Evolutionary conservation across 2,888 invertebrate species (phyloP).

Genomic region (Brenthis ino): DNA sequence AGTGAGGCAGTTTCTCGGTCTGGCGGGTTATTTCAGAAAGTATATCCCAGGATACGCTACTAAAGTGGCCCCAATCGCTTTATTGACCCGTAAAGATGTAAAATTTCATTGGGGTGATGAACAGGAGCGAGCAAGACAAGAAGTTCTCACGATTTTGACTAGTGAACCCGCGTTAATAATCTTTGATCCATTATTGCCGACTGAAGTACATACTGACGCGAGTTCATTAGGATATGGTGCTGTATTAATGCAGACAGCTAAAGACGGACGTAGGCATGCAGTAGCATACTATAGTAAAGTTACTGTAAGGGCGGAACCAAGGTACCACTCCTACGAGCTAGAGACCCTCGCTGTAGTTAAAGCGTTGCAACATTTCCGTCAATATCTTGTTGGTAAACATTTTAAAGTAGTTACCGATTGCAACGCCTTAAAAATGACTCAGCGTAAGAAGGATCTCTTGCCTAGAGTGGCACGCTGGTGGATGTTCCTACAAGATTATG

Average conservation of each 20-base stretch:
- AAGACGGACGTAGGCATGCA: constrained; percentile 10
- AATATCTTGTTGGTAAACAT: constrained; percentile 30
- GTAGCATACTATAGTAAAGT: constrained; percentile 37
- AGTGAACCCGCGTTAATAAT: constrained; percentile 23
- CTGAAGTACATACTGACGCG: constrained; percentile 46
- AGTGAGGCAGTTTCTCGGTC: constrained; percentile 37
- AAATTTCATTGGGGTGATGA: not conserved
- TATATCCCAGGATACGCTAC: constrained; percentile 7
- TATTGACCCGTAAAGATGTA: constrained; percentile 18
- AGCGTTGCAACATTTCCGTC: constrained; percentile 37
- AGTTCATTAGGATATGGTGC: constrained; percentile 43
- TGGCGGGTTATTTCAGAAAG: constrained; percentile 21
- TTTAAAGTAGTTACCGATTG: constrained; percentile 49
- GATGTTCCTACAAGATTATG: constrained; percentile 37
- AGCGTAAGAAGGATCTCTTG: constrained; percentile 45
- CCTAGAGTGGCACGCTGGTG: constrained; percentile 8
- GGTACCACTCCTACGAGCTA: constrained; percentile 43
- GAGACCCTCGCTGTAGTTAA: constrained; percentile 41
- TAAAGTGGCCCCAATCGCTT: not conserved
- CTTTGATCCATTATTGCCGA: constrained; percentile 34
- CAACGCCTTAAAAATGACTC: constrained; percentile 46
- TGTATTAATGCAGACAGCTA: constrained; percentile 41
- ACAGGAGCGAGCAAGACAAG: constrained; percentile 17
- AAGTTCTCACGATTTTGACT: constrained; percentile 16
- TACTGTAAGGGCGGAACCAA: constrained; percentile 39